Evolutionary conservation across 2,797 vertebrate genomes (phyloP).

Genomic region (Phalanger gymnotis): DNA sequence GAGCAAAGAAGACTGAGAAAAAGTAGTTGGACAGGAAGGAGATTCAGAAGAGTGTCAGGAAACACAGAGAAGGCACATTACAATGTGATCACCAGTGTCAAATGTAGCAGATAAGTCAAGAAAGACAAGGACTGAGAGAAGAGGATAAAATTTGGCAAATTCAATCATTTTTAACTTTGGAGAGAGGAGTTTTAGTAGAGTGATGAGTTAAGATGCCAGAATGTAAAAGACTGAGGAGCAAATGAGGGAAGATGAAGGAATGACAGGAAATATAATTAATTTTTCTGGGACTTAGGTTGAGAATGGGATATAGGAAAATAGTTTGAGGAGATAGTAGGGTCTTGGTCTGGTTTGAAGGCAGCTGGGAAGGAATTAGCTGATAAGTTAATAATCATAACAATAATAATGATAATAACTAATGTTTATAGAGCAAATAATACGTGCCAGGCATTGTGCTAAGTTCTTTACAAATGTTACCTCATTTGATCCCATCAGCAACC

Average conservation of each 20-base stretch:
- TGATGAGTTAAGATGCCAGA: not conserved
- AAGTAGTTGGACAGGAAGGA: not conserved
- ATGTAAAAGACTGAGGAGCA: not conserved
- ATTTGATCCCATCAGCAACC: not conserved
- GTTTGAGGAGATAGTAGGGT: not conserved
- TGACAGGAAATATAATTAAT: not conserved
- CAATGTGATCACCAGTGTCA: not conserved
- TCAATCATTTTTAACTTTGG: not conserved
- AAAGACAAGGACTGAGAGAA: not conserved
- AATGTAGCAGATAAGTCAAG: not conserved
- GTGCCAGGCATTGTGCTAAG: too few species aligned
- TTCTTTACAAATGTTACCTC: too few species aligned
- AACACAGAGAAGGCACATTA: not conserved
- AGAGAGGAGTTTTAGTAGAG: not conserved
- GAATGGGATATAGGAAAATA: not conserved
- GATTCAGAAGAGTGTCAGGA: not conserved
- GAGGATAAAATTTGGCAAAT: not conserved
- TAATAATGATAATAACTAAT: not conserved
- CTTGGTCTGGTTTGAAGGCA: not conserved
- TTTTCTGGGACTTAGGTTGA: not conserved
- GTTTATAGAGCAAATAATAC: not conserved
- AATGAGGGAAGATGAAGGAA: not conserved
- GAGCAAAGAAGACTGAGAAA: not conserved
- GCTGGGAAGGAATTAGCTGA: not conserved
- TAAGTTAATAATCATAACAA: not conserved